Base-by-base conservation (phyloP, 2,113 vertebrate species). In the Lethenteron reissneri region DNA sequence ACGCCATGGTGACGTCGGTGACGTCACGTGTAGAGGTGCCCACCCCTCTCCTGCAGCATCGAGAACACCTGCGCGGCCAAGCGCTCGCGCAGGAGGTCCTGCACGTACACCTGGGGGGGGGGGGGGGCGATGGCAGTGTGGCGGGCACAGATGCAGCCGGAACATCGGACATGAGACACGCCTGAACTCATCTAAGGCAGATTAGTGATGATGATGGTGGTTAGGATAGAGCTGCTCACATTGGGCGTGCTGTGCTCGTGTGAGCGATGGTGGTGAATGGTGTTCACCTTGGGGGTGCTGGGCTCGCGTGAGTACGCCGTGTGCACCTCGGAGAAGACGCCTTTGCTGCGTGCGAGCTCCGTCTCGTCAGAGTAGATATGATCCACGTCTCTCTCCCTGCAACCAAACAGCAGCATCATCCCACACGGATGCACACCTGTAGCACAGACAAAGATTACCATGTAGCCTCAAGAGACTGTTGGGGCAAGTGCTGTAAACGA, bases 311-410 rank as follows among this genome's bases (percentile, higher is more conserved):
- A 99, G 77, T 95, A 99, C 70, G 90, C 91, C 0, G 92, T 83
- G 79, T 86, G 89, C 70, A 99, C 84, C 76, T 96, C 91, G 80
- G 87, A 81, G 83, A 99, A 96, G 76, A 92, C 85, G 0, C 84
- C 84, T 71, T 87, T 88, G 81, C 82, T 85, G 81, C 87, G 90
- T 79, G 89, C 88, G 78, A 89, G 85, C 57, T 89, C 81, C 2
- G 94, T 86, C 79, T 99, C 92, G 71, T 95, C 90, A 75, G 82
- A 85, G 81, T 99, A 99, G 78, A 99, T 95, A 81, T 97, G 92
- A 74, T 99, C 94, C 1, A 90, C 86, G 79, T 90, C 85, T 73
- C 90, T 87, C 75, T 97, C 88, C 19, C 94, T 87, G 77, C 92
- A 99, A 71, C 94, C 94, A 14, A 99, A 99, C 15, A 99, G 88